phyloP scores from a whole-genome alignment of 1,140 invertebrate genomes.

The Chironomus striatipennis region DNA sequence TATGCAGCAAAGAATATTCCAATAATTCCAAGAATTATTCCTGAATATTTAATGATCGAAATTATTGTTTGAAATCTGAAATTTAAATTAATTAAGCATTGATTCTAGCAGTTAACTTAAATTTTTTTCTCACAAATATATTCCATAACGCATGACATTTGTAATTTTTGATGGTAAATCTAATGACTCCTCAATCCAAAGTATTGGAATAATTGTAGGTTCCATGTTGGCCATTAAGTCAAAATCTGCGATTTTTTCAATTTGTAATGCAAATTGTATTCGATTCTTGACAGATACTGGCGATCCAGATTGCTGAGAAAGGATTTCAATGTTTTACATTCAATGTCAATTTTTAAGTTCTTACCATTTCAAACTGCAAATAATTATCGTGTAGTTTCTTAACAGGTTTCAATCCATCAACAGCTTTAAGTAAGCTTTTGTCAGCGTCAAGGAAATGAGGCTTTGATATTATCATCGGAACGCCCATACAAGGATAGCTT shows the following conservation, averaged over 20 bases:
- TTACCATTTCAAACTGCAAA: conserved; percentile 8
- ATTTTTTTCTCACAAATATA: background rate
- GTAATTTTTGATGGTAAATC: background rate
- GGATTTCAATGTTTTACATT: too few relatives aligned
- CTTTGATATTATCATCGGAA: background rate
- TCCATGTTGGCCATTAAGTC: background rate
- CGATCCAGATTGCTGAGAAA: background rate
- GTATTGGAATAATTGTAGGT: background rate
- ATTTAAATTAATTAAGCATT: too few relatives aligned
- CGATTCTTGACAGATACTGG: background rate
- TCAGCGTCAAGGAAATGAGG: background rate
- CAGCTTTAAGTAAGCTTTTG: background rate
- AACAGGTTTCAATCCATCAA: background rate
- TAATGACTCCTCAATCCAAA: background rate
- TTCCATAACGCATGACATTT: background rate
- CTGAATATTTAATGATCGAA: too few relatives aligned
- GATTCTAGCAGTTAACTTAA: too few relatives aligned
- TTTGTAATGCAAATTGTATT: background rate
- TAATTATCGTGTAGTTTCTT: background rate
- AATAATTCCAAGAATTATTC: too few relatives aligned
- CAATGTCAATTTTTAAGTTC: too few relatives aligned
- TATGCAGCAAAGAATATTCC: too few relatives aligned
- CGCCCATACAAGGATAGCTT: background rate
- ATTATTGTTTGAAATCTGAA: too few relatives aligned
- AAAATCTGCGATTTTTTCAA: background rate